Conservation (phyloP, 2,888 invertebrate genomes). For the Tenthredo amoena region DNA sequence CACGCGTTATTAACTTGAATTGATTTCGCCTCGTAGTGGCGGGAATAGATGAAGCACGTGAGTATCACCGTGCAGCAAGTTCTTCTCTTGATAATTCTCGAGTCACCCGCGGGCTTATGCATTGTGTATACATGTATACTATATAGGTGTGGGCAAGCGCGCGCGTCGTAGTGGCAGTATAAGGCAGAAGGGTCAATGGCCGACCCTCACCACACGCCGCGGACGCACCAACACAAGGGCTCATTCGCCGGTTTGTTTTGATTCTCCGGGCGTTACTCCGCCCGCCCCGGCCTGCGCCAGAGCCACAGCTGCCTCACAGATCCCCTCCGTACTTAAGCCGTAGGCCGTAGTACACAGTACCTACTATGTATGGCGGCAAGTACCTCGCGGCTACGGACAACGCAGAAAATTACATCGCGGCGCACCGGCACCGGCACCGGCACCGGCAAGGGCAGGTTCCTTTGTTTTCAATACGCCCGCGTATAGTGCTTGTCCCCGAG, state of each 20-base stretch:
- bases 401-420: conserved; percentile 30
- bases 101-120: conserved; percentile 29
- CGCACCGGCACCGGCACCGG: conserved; percentile 50
- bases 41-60: background rate
- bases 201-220: conserved; percentile 77
- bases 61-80: background rate
- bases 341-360: conserved; percentile 22
- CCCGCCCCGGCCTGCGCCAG: conserved; percentile 62
- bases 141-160: background rate
- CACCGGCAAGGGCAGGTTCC: conserved; percentile 53
- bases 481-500: background rate
- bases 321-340: conserved; percentile 19
- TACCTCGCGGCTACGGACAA: conserved; percentile 37
- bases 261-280: conserved; percentile 78
- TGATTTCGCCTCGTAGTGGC: background rate
- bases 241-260: conserved; percentile 75
- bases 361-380: conserved; percentile 32
- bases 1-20: background rate
- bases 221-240: conserved; percentile 68
- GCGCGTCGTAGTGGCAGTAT: conserved; percentile 64
- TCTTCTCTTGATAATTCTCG: conserved; percentile 31
- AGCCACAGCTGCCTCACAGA: conserved; percentile 45
- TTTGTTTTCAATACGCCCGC: conserved; percentile 46
- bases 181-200: conserved; percentile 75
- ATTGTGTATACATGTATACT: background rate